Evolutionary conservation across 2,113 vertebrate genomes (phyloP), one percentile per base, ranked within the genome.

Genomic region (Rostratula benghalensis): DNA sequence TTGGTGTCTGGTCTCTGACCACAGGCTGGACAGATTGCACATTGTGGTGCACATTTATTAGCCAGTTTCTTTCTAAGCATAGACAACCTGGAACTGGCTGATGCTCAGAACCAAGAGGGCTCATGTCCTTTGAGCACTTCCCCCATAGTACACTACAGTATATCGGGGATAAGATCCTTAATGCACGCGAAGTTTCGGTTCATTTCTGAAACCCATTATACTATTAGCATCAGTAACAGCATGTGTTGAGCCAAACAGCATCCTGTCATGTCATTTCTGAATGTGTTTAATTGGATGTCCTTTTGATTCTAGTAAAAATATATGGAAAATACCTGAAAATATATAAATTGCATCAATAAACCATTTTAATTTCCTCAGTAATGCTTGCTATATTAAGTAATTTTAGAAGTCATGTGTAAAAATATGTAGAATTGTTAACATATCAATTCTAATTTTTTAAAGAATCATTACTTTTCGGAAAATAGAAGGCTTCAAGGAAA

Each of bases 391-490:
- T 31, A 45, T 53, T 78, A 78, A 90, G 54, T 54, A 94, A 78
- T 89, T 95, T 73, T 92, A 28, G 80, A 93, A 88, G 82, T 84
- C 53, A 57, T 81, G 54, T 81, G 87, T 76, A 87, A 95, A 97
- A 94, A 85, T 73, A 83, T 73, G 74, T 68, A 74, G 90, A 95
- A 95, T 89, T 94, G 75, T 94, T 93, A 95, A 95, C 68, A 41
- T 94, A 96, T 94, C 63, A 81, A 93, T 97, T 96, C 22, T 92
- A 41, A 87, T 94, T 92, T 94, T 97, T 80, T 31, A 71, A 85
- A 81, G 11, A 61, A 97, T 88, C 68, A 57, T n/a, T 60, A 64
- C 60, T 83, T 94, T 57, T 65, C 91, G 31, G 87, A 88, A 96
- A 96, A 93, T 48, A 90, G 59, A 74, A 95, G 91, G 39, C 65